Evolutionary conservation across 1,140 invertebrate genomes (phyloP), one percentile per base, ranked within the genome.

Genomic region (Agrypnia vestita): DNA sequence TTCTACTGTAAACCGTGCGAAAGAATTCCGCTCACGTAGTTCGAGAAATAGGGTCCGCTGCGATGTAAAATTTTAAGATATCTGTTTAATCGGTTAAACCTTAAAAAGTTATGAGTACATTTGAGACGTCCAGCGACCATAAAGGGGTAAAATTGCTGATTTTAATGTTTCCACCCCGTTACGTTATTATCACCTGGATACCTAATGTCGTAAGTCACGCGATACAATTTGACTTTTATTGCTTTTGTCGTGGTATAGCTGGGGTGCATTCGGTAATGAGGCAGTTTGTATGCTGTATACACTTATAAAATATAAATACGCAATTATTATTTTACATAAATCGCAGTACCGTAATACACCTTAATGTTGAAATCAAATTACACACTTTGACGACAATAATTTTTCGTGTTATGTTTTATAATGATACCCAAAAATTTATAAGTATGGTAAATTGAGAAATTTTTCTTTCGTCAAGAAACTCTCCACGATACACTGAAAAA

Each of bases 271-370:
- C 75, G 75, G 44, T 76, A 81, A 81, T 78, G 44, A 51, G 76
- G 80, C 72, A 69, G 69, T 81, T 81, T 81, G 44, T 81, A 81
- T 81, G 76, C 80, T 76, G 73, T 75, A 17, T 81, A 56, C 53
- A 62, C 51, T 69, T 81, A 81, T 78, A 78, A 78, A 35, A 75
- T 81, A 81, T 81, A 74, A 81, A 81, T 73, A 80, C 77, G 78
- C 72, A 79, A 81, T 81, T 81, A 81, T 69, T 81, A 81, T 69
- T 81, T 81, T 25, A 21, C 76, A 51, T 53, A 69, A 69, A 64
- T 51, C 62, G 61, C 19, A 43, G 25, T 64, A 12, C 61, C 55
- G 10, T 3, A 25, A 35, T 15, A 43, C 61, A 43, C 10, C 35
- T 43, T 64, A 11, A 64, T 64, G 25, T 44, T 0, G 6, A 0